A percentile compares a stretch with the other conserved stretches of the same genome.
phyloP scores from a whole-genome alignment of 2,888 invertebrate species.

The Catocala sponsa region DNA sequence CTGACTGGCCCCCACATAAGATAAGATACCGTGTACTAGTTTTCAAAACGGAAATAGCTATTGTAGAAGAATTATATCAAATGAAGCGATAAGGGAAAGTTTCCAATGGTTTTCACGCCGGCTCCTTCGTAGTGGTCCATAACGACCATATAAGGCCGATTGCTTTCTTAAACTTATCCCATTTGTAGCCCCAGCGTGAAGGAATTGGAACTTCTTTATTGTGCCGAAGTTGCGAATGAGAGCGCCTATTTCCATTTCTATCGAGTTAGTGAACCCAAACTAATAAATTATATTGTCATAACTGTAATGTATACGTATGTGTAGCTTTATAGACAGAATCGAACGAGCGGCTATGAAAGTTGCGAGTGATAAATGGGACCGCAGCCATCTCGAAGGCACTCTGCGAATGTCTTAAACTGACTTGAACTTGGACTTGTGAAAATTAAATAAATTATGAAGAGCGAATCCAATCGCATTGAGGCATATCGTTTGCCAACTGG shows the following conservation, averaged over 20 bases:
- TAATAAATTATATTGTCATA: conserved; percentile 71
- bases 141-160: conserved; percentile 86
- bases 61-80: conserved; percentile 73
- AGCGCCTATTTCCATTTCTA: conserved; percentile 82
- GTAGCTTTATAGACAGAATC: conserved; percentile 40
- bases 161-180: conserved; percentile 87
- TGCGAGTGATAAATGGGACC: conserved; percentile 65
- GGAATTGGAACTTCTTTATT: conserved; percentile 84
- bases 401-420: conserved; percentile 44
- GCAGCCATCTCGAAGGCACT: conserved; percentile 57
- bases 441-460: conserved; percentile 37
- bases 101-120: conserved; percentile 81
- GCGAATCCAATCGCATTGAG: neutral
- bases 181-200: conserved; percentile 80
- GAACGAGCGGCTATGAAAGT: conserved; percentile 66
- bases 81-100: conserved; percentile 80
- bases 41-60: conserved; percentile 55
- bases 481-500: too few relatives aligned
- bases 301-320: conserved; percentile 42
- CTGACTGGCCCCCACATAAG: too few relatives aligned
- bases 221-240: conserved; percentile 80
- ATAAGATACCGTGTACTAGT: conserved; percentile 47
- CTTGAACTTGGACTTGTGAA: conserved; percentile 37
- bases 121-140: conserved; percentile 78
- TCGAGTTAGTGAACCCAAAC: conserved; percentile 70